Evolutionary conservation across 2,888 invertebrate species (phyloP).

Genomic region (Thelaira solivaga): DNA sequence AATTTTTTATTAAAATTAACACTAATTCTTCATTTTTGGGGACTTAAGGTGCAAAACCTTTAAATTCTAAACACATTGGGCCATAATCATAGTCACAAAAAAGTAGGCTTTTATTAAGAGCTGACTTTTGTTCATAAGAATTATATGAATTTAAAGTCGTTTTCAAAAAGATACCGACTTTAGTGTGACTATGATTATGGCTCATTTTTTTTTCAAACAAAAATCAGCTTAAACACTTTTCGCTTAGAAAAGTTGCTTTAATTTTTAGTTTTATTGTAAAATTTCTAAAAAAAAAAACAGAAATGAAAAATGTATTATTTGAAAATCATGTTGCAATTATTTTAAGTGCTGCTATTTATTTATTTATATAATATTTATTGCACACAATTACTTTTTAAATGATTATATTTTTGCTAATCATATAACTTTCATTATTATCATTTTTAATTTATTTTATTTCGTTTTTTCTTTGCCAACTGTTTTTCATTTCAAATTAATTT

Average conservation of each 20-base stretch:
- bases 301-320: too few relatives aligned
- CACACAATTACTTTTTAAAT: constrained; percentile 48
- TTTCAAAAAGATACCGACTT: too few relatives aligned
- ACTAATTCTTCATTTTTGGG: constrained; percentile 13
- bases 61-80: too few relatives aligned
- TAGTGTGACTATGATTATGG: too few relatives aligned
- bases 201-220: neutral
- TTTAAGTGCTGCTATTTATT: constrained; percentile 13
- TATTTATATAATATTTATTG: constrained; percentile 3
- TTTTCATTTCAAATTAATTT: neutral
- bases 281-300: too few relatives aligned
- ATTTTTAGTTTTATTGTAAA: neutral
- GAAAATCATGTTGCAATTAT: constrained; percentile 29
- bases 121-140: too few relatives aligned
- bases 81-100: too few relatives aligned
- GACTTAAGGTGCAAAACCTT: neutral
- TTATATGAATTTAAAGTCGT: too few relatives aligned
- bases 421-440: constrained; percentile 26
- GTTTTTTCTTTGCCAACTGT: constrained; percentile 6
- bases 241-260: neutral
- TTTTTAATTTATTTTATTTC: too few relatives aligned
- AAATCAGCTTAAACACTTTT: neutral
- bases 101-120: too few relatives aligned
- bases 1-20: neutral
- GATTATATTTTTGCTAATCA: constrained; percentile 8